These are phyloP conservation scores for Coccyzus lansbergi DNA, from an alignment of 2,797 vertebrate species.

Conservation along the genomic window DNA sequence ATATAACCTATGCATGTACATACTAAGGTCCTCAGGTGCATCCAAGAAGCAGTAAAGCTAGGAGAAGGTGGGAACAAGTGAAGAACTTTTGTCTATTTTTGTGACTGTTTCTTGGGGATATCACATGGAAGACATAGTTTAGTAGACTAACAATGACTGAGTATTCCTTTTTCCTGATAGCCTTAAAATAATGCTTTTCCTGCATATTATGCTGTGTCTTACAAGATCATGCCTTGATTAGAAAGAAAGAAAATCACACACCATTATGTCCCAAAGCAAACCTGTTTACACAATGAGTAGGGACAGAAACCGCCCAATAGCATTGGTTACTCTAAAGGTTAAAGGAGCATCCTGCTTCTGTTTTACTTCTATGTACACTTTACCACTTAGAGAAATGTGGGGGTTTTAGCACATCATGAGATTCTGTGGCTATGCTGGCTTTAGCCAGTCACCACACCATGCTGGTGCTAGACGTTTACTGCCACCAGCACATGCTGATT, in stretches of 20 bases:
- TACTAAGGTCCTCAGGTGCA: background rate
- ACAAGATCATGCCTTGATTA: background rate
- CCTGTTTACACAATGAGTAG: background rate
- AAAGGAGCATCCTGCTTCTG: background rate
- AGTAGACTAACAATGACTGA: background rate
- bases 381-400: background rate
- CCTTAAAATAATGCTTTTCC: background rate
- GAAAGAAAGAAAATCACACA: background rate
- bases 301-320: background rate
- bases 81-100: background rate
- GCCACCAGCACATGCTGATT: no score
- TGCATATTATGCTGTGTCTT: background rate
- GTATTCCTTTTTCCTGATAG: background rate
- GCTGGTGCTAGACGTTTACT: no score
- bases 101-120: background rate
- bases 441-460: no score
- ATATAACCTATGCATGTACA: background rate
- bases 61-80: background rate
- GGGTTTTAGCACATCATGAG: background rate
- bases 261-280: background rate
- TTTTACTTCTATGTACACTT: background rate
- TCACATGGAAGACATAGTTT: background rate
- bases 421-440: background rate
- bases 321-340: fast-evolving
- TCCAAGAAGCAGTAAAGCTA: background rate